Evolutionary conservation across 2,113 vertebrate species (phyloP), one percentile per base, ranked within the genome.

Genomic region (Meriones unguiculatus): DNA sequence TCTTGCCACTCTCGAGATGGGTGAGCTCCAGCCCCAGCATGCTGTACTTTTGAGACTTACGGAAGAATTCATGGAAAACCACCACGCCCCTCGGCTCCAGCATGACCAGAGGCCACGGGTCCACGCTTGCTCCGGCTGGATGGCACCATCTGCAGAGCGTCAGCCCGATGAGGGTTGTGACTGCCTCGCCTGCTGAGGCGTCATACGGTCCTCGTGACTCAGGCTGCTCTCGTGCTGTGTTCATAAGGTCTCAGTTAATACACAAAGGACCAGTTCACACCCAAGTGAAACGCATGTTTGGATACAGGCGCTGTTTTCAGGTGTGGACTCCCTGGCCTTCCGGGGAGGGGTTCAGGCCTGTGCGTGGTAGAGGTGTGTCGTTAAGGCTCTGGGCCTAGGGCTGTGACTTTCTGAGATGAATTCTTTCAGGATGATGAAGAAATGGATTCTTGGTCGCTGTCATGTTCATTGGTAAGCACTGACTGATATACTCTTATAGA

Each of bases 91-190:
- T 62, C 64, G 64, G 17, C 46, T 82, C 30, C 8, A 64, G 3
- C 7, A 59, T n/a, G 32, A 7, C 1, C 18, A 24, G 1, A 70
- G 10, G 9, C 0, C 32, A 14, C 0, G 2, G 7, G 24, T 59
- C 72, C 77, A 62, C 2, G 2, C 25, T 2, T 18, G 24, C 46
- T 54, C 32, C 0, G 1, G 13, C 9, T 14, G 0, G 0, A 1
- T 35, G 77, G 80, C 0, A 0, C 38, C 73, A 50, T 46, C 14
- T 7, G 18, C 2, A 65, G 20, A 20, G 41, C 24, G 14, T 22
- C 8, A 13, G 15, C 35, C 13, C 73, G 75, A 90, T 32, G 50
- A 70, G 10, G 11, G 18, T 8, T 5, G 8, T 0, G 4, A 28
- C 80, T 4, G 2, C 54, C 35, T 30, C 13, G n/a, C 59, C 22